Evolutionary conservation across 2,888 invertebrate genomes (phyloP), one percentile per base, ranked within the genome.

Genomic region (Microchrysa polita): DNA sequence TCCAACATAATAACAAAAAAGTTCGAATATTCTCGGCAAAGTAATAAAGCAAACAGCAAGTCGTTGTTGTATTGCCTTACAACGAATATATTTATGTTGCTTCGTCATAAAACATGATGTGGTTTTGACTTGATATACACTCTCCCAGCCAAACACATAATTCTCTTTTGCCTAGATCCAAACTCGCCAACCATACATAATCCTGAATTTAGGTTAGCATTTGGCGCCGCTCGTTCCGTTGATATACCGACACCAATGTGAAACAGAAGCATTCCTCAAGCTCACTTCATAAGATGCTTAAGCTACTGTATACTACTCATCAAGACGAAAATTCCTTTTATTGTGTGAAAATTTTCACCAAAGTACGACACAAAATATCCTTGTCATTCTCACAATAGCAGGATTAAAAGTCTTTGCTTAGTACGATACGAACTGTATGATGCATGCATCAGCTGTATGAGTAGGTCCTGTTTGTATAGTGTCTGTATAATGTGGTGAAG

Each of bases 331-430:
- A 61, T 61, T 61, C 42, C 40, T 16, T 40, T 40, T 42, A 61
- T 61, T 61, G 61, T 61, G 61, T 61, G 65, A 65, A 65, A 65
- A 16, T 48, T 65, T 48, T 48, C 65, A 18, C 44, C 48, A 23
- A 34, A 65, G 65, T 48, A 48, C 22, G 44, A 65, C 48, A 65
- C 48, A 48, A 18, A 48, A 48, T 65, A 44, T 65, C 48, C 65
- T 65, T 65, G 65, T 23, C 65, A 10, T 44, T 23, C 4, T 14
- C 44, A 48, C 65, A 65, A 65, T 65, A 20, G 48, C 23, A 2
- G 65, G 65, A 44, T 65, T 65, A 65, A 65, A 48, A 65, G 65
- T 65, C 44, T 65, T 63, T n/a, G n/a, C n/a, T n/a, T 44, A 52
- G 44, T 48, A 44, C 4, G 27, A 34, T 48, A 44, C 4, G 27